Evolutionary conservation across 2,113 vertebrate genomes (phyloP).

Genomic region (Cryptotis parvus): DNA sequence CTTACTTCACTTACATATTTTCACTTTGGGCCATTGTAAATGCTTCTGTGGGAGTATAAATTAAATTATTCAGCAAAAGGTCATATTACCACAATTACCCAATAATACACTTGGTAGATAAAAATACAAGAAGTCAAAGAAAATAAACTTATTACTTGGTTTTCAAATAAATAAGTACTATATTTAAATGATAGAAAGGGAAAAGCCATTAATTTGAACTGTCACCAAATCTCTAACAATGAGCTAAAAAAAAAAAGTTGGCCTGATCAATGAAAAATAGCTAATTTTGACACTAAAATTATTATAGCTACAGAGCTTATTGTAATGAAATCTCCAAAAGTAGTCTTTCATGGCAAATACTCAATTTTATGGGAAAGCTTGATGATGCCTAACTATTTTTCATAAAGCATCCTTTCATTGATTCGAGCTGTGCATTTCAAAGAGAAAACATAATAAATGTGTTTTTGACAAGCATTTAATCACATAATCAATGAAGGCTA

Average conservation of each 20-base stretch:
- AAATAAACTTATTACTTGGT: not conserved
- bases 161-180: constrained; percentile 35
- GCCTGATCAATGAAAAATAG: constrained; percentile 33
- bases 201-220: not conserved
- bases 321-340: not conserved
- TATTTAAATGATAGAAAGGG: not conserved
- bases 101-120: not conserved
- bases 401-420: constrained; percentile 78
- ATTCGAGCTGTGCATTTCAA: constrained; percentile 72
- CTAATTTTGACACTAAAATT: constrained; percentile 42
- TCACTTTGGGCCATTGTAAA: not conserved
- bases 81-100: not conserved
- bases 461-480: constrained; percentile 84
- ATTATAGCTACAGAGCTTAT: not conserved
- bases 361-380: constrained; percentile 16
- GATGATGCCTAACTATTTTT: constrained; percentile 39
- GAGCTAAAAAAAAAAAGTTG: constrained; percentile 55
- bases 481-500: constrained; percentile 87
- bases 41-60: not conserved
- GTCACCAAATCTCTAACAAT: constrained; percentile 59
- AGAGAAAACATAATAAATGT: constrained; percentile 85
- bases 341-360: constrained; percentile 4
- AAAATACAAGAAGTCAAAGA: not conserved
- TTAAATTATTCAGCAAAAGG: constrained; percentile 18
- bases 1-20: not conserved